These are phyloP conservation scores for Microplitis mediator DNA, from an alignment of 1,140 invertebrate genomes.

Conservation along the genomic window DNA sequence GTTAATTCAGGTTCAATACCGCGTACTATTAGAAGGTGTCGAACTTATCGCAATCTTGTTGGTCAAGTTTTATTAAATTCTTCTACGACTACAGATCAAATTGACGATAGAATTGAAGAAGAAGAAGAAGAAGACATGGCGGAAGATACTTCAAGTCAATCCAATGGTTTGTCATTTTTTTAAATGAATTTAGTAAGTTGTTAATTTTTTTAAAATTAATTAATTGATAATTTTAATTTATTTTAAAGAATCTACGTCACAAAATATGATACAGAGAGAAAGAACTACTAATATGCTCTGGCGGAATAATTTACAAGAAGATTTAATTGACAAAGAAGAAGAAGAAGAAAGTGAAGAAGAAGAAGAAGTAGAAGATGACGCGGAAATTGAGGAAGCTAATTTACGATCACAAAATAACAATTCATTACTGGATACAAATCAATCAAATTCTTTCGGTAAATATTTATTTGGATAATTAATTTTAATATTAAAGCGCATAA, in stretches of 20 bases:
- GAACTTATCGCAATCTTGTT: constrained; percentile 28
- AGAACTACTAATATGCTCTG: constrained; percentile 22
- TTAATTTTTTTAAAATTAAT: not conserved
- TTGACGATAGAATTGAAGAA: constrained; percentile 26
- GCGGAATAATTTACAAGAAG: constrained; percentile 15
- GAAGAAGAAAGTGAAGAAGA: constrained; percentile 26
- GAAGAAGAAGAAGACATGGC: constrained; percentile 34
- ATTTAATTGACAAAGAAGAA: constrained; percentile 19
- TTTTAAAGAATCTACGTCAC: not conserved
- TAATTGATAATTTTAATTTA: not conserved
- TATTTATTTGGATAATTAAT: not conserved
- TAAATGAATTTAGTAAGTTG: constrained; percentile 2
- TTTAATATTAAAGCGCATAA: not conserved
- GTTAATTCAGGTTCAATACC: constrained; percentile 21
- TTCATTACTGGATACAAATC: not conserved
- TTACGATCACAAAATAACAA: constrained; percentile 1
- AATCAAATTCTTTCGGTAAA: not conserved
- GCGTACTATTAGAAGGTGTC: constrained; percentile 20
- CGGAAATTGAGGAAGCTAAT: constrained; percentile 24
- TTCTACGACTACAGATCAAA: constrained; percentile 5
- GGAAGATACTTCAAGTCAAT: constrained; percentile 11
- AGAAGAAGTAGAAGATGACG: constrained; percentile 33
- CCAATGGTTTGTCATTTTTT: constrained; percentile 18
- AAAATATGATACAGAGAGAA: constrained; percentile 1
- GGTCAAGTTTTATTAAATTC: constrained; percentile 18